Percentiles rank a stretch among this genome's conserved stretches.
These are phyloP conservation scores for Chanos chanos DNA, from an alignment of 2,797 vertebrate genomes.

Conservation along the genomic window DNA sequence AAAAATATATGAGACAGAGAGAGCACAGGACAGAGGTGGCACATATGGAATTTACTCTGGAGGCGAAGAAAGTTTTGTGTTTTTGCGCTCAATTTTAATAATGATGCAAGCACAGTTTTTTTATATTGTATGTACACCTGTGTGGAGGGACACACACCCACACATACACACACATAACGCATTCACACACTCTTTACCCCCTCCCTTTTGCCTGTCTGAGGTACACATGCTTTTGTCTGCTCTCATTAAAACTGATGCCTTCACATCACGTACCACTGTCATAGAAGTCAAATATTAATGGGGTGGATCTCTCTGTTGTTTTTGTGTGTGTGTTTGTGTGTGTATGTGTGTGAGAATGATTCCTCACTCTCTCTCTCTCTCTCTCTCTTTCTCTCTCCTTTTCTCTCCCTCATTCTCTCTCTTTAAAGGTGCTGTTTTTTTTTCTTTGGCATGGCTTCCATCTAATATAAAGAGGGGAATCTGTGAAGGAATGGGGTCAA, in stretches of 20 bases:
- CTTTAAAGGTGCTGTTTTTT: conserved; percentile 13
- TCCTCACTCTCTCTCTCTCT: conserved; percentile 9
- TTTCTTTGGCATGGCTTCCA: conserved; percentile 20
- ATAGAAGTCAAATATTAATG: conserved; percentile 73
- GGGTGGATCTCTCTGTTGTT: conserved; percentile 52
- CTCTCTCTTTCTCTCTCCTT: conserved; percentile 27
- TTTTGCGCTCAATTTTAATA: no score
- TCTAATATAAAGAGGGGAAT: conserved; percentile 34
- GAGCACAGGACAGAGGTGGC: no score
- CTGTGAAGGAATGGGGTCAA: conserved; percentile 44
- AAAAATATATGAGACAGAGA: no score
- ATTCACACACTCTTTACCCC: conserved; percentile 9
- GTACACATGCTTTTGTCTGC: conserved; percentile 60
- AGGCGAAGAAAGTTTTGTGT: no score
- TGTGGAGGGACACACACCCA: background rate
- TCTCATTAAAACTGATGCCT: conserved; percentile 75
- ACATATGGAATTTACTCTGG: no score
- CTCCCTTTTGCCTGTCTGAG: conserved; percentile 45
- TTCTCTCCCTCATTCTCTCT: conserved; percentile 34
- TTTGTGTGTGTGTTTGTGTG: background rate
- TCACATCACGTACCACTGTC: conserved; percentile 62
- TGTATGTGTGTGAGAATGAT: conserved; percentile 3
- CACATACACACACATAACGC: background rate
- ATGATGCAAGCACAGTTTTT: background rate
- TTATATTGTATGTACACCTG: no score